Conservation (phyloP, 2,797 vertebrate genomes). For the Adelosebastes latens region DNA sequence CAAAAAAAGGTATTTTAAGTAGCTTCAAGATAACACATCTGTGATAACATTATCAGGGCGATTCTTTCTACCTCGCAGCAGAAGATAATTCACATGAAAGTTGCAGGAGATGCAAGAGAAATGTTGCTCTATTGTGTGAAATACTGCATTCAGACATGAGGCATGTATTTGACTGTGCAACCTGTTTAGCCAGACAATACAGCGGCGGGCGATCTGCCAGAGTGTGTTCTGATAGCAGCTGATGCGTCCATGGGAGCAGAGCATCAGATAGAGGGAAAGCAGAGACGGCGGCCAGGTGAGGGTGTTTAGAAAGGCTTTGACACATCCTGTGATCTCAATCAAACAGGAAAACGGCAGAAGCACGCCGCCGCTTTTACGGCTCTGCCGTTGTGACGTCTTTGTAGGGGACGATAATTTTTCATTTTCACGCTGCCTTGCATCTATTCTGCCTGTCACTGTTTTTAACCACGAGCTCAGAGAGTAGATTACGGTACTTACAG, state of each 20-base stretch:
- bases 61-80: constrained; percentile 37
- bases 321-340: constrained; percentile 75
- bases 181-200: constrained; percentile 67
- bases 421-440: constrained; percentile 73
- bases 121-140: constrained; percentile 41
- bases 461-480: constrained; percentile 87
- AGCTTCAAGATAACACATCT: constrained; percentile 60
- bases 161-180: constrained; percentile 44
- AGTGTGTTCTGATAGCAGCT: constrained; percentile 47
- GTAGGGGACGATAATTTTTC: constrained; percentile 71
- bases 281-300: constrained; percentile 61
- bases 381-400: constrained; percentile 54
- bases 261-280: constrained; percentile 66
- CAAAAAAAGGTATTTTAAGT: constrained; percentile 61
- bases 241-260: constrained; percentile 55
- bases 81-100: constrained; percentile 55
- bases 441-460: constrained; percentile 85
- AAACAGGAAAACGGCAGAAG: constrained; percentile 54
- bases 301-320: constrained; percentile 59
- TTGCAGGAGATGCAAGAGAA: constrained; percentile 24
- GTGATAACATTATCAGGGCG: constrained; percentile 55
- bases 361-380: constrained; percentile 3
- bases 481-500: constrained; percentile 91
- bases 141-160: constrained; percentile 46
- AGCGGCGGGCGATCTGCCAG: constrained; percentile 43